Evolutionary conservation across 2,797 vertebrate genomes (phyloP).

Genomic region (Gymnothorax javanicus): DNA sequence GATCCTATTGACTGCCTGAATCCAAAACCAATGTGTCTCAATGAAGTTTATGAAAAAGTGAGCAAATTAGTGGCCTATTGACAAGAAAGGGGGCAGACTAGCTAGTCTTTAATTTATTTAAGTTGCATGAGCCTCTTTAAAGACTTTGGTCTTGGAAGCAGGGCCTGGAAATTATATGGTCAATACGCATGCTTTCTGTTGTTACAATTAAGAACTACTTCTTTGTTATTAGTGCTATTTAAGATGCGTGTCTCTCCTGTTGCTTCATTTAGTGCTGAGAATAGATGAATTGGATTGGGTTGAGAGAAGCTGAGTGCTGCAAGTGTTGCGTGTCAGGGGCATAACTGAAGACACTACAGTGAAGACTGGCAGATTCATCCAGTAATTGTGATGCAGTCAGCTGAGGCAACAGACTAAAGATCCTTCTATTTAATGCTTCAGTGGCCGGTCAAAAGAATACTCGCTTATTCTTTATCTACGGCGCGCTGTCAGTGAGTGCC

Average conservation of each 20-base stretch:
- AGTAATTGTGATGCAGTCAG: slow-evolving; percentile 16
- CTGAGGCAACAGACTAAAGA: background rate
- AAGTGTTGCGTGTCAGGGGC: slow-evolving; percentile 31
- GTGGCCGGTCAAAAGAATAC: slow-evolving; percentile 2
- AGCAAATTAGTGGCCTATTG: slow-evolving; percentile 21
- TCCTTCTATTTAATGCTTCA: slow-evolving; percentile 2
- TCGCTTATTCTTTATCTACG: background rate
- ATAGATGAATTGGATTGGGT: slow-evolving; percentile 57
- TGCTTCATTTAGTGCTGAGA: slow-evolving; percentile 41
- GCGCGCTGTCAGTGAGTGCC: background rate
- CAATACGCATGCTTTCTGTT: slow-evolving; percentile 35
- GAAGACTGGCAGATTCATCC: background rate
- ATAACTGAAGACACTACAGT: slow-evolving; percentile 1
- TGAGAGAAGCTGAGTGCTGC: slow-evolving; percentile 36
- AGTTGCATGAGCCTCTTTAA: slow-evolving; percentile 31
- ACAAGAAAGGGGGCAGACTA: slow-evolving; percentile 4
- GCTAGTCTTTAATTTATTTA: slow-evolving; percentile 67
- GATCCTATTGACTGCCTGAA: slow-evolving; percentile 26
- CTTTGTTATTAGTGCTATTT: slow-evolving; percentile 35
- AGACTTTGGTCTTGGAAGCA: slow-evolving; percentile 32
- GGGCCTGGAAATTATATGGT: slow-evolving; percentile 36
- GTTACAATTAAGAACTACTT: slow-evolving; percentile 40
- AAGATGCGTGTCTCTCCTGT: slow-evolving; percentile 29
- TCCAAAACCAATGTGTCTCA: slow-evolving; percentile 11
- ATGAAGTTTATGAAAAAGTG: slow-evolving; percentile 23